phyloP scores from a whole-genome alignment of 2,113 vertebrate genomes.

The Syngnathus scovelli region DNA sequence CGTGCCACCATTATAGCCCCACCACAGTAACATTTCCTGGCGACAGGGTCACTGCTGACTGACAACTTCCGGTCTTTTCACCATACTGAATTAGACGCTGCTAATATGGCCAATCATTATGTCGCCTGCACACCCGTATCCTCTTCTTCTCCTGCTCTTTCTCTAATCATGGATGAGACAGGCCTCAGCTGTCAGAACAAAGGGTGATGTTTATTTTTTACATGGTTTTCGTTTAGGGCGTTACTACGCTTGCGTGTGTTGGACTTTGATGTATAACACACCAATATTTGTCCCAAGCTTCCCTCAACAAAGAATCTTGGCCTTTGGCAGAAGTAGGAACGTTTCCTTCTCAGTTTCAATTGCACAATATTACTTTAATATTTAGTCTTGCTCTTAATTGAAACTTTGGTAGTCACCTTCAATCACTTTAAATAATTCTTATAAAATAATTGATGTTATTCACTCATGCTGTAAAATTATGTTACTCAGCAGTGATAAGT shows the following conservation, averaged over 20 bases:
- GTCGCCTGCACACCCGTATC: slow-evolving; percentile 8
- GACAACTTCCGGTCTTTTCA: slow-evolving; percentile 48
- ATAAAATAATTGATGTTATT: background rate
- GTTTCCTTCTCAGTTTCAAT: slow-evolving; percentile 44
- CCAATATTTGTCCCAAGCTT: slow-evolving; percentile 30
- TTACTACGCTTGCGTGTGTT: slow-evolving; percentile 46
- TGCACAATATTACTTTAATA: background rate
- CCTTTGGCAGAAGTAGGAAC: slow-evolving; percentile 18
- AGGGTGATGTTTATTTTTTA: slow-evolving; percentile 61
- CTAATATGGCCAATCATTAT: slow-evolving; percentile 15
- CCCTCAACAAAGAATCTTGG: slow-evolving; percentile 13
- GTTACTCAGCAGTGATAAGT: background rate
- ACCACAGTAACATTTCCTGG: slow-evolving; percentile 67
- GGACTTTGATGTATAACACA: slow-evolving; percentile 61
- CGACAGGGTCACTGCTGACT: slow-evolving; percentile 32
- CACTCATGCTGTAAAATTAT: background rate
- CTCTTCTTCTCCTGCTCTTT: slow-evolving; percentile 41
- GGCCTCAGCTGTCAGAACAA: slow-evolving; percentile 51
- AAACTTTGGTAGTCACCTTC: background rate
- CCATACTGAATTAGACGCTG: slow-evolving; percentile 29
- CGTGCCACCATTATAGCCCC: slow-evolving; percentile 52
- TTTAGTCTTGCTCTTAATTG: background rate
- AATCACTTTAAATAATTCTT: background rate
- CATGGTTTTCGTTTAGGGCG: slow-evolving; percentile 55
- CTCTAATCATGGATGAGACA: slow-evolving; percentile 57